These are phyloP conservation scores for Corythornis leucogaster DNA, from an alignment of 2,797 vertebrate species.

Conservation along the genomic window DNA sequence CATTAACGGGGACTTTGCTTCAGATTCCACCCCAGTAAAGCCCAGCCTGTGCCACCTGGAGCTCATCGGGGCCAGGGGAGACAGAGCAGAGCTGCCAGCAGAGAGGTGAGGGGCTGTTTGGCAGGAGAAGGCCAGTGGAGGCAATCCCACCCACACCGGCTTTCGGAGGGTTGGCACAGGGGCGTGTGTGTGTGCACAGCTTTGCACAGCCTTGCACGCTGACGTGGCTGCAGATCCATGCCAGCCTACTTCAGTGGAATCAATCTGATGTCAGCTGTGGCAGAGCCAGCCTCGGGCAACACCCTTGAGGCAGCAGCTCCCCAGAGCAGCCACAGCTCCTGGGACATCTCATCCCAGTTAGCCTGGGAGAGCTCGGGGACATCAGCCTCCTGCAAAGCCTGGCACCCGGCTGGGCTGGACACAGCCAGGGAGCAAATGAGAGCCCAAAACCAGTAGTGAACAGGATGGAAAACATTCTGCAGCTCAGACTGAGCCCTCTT, in stretches of 20 bases:
- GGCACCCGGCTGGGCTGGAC: neutral
- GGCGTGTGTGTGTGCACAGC: no score
- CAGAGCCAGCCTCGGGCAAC: neutral
- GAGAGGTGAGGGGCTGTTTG: neutral
- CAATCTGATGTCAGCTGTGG: neutral
- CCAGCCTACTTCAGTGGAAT: neutral
- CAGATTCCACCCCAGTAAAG: neutral
- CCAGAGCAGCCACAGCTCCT: neutral
- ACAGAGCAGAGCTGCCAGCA: neutral
- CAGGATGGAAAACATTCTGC: neutral
- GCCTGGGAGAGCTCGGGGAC: neutral
- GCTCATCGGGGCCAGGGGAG: neutral
- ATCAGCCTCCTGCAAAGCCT: rapidly evolving
- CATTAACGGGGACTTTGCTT: neutral
- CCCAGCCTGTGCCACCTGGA: neutral
- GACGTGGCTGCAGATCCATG: neutral
- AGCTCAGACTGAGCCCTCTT: neutral
- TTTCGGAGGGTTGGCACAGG: neutral
- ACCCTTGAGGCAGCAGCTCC: neutral
- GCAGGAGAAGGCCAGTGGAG: neutral
- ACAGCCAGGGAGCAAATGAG: neutral
- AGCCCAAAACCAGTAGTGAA: rapidly evolving
- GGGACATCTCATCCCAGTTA: neutral
- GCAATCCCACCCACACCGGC: neutral
- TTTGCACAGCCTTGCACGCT: neutral